A percentile compares a stretch with the other conserved stretches of the same genome.
phyloP scores from a whole-genome alignment of 2,797 vertebrate genomes.

The Crenichthys baileyi region DNA sequence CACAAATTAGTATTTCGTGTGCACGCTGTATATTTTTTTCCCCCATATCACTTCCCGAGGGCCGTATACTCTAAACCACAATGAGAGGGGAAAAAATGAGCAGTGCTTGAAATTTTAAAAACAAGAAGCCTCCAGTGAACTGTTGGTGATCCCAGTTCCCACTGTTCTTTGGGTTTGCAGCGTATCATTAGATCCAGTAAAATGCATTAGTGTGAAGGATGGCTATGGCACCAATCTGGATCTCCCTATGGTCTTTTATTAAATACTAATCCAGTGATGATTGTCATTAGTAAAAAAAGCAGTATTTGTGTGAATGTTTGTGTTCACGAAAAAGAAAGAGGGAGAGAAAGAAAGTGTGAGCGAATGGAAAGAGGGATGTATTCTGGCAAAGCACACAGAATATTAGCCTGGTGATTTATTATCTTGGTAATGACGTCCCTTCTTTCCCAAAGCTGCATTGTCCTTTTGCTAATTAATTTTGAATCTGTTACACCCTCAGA shows the following conservation, averaged over 20 bases:
- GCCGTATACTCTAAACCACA: slow-evolving; percentile 1
- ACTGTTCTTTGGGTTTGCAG: slow-evolving; percentile 53
- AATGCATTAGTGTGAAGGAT: slow-evolving; percentile 63
- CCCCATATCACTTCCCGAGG: no score
- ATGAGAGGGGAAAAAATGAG: slow-evolving; percentile 22
- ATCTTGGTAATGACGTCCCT: slow-evolving; percentile 66
- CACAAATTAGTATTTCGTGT: no score
- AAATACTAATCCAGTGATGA: slow-evolving; percentile 75
- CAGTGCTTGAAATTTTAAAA: slow-evolving; percentile 22
- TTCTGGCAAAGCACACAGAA: slow-evolving; percentile 61
- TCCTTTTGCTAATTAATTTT: slow-evolving; percentile 77
- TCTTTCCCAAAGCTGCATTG: slow-evolving; percentile 70
- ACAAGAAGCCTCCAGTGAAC: slow-evolving; percentile 26
- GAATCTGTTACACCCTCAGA: slow-evolving; percentile 61
- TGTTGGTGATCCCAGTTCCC: slow-evolving; percentile 43
- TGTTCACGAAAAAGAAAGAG: not conserved
- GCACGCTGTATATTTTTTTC: no score
- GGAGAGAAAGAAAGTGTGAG: not conserved
- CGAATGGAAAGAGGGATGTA: slow-evolving; percentile 20
- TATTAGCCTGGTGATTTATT: slow-evolving; percentile 76
- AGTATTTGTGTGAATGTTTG: slow-evolving; percentile 13
- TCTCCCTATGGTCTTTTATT: slow-evolving; percentile 70
- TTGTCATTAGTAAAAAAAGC: slow-evolving; percentile 63
- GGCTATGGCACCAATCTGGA: slow-evolving; percentile 45
- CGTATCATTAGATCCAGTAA: slow-evolving; percentile 67